These are phyloP conservation scores for Trachymyrmex septentrionalis DNA, from an alignment of 1,140 invertebrate genomes.

Conservation along the genomic window DNA sequence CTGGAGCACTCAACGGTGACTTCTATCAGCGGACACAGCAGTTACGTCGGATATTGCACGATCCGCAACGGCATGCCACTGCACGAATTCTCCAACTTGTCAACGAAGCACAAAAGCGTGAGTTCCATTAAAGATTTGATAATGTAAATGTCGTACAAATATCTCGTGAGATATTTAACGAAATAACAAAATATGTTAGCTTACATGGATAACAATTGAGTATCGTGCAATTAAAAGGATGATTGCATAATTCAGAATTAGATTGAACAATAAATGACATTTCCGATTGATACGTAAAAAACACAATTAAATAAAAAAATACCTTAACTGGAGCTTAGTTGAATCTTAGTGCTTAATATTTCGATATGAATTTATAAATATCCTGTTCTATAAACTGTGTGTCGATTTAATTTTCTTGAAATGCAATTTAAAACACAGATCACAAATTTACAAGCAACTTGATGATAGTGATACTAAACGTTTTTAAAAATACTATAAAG, in stretches of 20 bases:
- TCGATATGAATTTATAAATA: too few relatives aligned
- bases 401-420: too few relatives aligned
- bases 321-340: too few relatives aligned
- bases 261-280: conserved; percentile 5
- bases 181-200: conserved; percentile 15
- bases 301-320: too few relatives aligned
- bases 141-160: conserved; percentile 22
- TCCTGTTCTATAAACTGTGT: too few relatives aligned
- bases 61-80: conserved; percentile 90
- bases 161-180: not conserved
- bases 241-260: not conserved
- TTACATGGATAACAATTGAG: conserved; percentile 20
- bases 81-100: conserved; percentile 87
- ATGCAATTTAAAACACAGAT: too few relatives aligned
- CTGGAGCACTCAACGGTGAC: conserved; percentile 86
- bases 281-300: too few relatives aligned
- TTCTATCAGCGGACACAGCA: conserved; percentile 83
- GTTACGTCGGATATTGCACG: conserved; percentile 90
- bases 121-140: conserved; percentile 63
- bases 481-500: too few relatives aligned
- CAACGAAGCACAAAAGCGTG: conserved; percentile 84
- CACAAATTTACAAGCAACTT: too few relatives aligned
- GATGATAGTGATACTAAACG: too few relatives aligned
- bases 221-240: not conserved
- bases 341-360: too few relatives aligned